phyloP scores from a whole-genome alignment of 2,797 vertebrate species.

The Onychomys arenicola region DNA sequence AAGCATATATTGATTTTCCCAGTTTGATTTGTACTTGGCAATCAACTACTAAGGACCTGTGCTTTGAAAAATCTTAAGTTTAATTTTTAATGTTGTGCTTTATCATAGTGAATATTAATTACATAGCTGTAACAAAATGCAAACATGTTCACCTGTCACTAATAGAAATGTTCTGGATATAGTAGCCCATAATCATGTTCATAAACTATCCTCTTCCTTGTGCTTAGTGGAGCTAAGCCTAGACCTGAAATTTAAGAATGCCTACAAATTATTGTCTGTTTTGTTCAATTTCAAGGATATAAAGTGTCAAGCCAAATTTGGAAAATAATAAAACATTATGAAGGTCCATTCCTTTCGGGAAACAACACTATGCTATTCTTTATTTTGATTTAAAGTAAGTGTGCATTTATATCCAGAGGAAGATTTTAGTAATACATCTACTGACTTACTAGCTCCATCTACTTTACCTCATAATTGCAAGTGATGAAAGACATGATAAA shows the following conservation, averaged over 20 bases:
- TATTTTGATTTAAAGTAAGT: slow-evolving; percentile 54
- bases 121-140: not conserved
- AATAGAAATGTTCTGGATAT: slow-evolving; percentile 1
- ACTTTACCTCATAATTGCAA: slow-evolving; percentile 3
- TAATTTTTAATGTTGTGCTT: not conserved
- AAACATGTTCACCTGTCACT: not conserved
- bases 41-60: not conserved
- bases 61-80: not conserved
- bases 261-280: slow-evolving; percentile 55
- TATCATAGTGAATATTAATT: not conserved
- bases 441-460: not conserved
- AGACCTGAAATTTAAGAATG: slow-evolving; percentile 15
- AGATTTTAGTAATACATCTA: slow-evolving; percentile 13
- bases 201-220: not conserved
- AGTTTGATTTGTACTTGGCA: not conserved
- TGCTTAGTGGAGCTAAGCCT: not conserved
- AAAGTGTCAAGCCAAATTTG: slow-evolving; percentile 28
- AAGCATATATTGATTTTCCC: not conserved
- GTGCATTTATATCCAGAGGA: not conserved
- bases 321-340: slow-evolving; percentile 44
- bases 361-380: slow-evolving; percentile 28
- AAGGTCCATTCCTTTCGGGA: not conserved
- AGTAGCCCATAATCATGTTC: not conserved
- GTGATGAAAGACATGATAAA: not conserved
- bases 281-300: slow-evolving; percentile 45